phyloP scores from a whole-genome alignment of 2,888 invertebrate species.

The Harpalus rufipes region DNA sequence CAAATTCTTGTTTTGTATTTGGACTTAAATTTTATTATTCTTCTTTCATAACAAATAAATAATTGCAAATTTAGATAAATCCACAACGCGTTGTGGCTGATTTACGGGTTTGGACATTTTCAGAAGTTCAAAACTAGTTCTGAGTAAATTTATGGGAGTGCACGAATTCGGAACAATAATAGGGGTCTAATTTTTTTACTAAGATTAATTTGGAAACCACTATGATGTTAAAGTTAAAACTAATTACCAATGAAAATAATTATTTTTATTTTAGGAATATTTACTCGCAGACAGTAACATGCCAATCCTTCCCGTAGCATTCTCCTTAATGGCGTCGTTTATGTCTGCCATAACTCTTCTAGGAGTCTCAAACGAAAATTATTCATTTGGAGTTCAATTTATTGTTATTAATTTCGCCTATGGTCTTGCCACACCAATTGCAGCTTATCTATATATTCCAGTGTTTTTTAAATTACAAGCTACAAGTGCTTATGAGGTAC shows the following conservation, averaged over 20 bases:
- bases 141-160: too few species aligned
- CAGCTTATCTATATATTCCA: constrained; percentile 88
- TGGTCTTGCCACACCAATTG: constrained; percentile 87
- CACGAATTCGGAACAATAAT: too few species aligned
- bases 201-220: too few species aligned
- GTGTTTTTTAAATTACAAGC: constrained; percentile 91
- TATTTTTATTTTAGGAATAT: constrained; percentile 82
- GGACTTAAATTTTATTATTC: too few species aligned
- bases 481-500: constrained; percentile 92
- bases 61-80: too few species aligned
- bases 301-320: constrained; percentile 89
- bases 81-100: too few species aligned
- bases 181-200: too few species aligned
- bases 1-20: too few species aligned
- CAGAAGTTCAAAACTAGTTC: too few species aligned
- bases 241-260: background rate
- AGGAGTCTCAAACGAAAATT: constrained; percentile 94
- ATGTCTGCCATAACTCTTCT: constrained; percentile 94
- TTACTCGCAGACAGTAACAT: constrained; percentile 90
- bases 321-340: constrained; percentile 95
- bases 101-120: too few species aligned
- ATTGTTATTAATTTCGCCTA: constrained; percentile 88
- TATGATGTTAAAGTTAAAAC: too few species aligned
- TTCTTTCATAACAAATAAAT: too few species aligned
- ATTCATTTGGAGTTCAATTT: constrained; percentile 90